These are phyloP conservation scores for Mormyrus hasselquistii DNA, from an alignment of 2,797 vertebrate species.

Conservation along the genomic window DNA sequence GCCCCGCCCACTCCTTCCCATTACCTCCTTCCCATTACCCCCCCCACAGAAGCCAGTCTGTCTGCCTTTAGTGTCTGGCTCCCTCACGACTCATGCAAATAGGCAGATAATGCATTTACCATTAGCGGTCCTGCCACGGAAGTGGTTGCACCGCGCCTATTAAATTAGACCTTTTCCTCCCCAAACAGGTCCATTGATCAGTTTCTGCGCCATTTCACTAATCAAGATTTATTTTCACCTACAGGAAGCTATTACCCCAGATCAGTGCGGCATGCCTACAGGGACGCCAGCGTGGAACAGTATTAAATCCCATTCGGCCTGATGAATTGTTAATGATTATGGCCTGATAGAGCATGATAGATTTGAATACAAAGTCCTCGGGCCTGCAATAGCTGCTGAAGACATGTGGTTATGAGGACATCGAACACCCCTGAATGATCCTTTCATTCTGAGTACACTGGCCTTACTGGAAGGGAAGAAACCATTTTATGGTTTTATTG, in stretches of 20 bases:
- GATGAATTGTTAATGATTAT: constrained; percentile 33
- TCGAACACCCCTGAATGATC: background rate
- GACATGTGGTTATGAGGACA: background rate
- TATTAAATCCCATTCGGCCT: constrained; percentile 33
- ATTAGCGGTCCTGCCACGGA: constrained; percentile 42
- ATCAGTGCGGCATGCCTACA: constrained; percentile 22
- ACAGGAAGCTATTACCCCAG: constrained; percentile 39
- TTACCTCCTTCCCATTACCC: background rate
- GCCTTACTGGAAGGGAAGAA: background rate
- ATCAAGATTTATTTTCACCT: constrained; percentile 44
- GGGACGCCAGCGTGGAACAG: constrained; percentile 13
- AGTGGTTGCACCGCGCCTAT: constrained; percentile 38
- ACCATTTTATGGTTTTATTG: background rate
- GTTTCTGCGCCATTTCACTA: constrained; percentile 37
- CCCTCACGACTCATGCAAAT: constrained; percentile 39
- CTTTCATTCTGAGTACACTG: background rate
- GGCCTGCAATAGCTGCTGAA: background rate
- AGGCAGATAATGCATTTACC: constrained; percentile 45
- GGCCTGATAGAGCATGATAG: background rate
- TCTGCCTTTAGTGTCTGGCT: constrained; percentile 29
- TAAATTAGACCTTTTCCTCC: constrained; percentile 42
- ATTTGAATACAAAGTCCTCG: constrained; percentile 11
- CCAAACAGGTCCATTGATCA: constrained; percentile 48
- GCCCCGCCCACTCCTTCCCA: background rate
- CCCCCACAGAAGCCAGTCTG: constrained; percentile 22